These are phyloP conservation scores for Cygnus olor DNA, from an alignment of 2,797 vertebrate genomes.

Conservation along the genomic window DNA sequence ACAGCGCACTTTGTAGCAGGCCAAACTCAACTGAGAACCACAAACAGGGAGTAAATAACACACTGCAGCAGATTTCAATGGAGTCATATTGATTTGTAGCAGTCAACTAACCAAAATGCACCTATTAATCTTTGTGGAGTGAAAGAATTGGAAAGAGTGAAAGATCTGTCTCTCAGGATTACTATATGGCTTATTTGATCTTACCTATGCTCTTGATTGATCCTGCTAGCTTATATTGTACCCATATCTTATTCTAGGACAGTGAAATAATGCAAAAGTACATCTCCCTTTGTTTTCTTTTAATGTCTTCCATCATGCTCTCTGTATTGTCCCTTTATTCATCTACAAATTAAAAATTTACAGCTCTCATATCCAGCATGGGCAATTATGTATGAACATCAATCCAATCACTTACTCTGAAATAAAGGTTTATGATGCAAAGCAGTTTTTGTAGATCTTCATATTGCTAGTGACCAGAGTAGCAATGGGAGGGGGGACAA, in stretches of 20 bases:
- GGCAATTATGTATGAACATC: slow-evolving; percentile 4
- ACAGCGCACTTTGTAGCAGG: background rate
- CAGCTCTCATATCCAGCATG: background rate
- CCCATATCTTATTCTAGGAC: background rate
- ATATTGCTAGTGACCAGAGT: background rate
- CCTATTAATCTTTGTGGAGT: slow-evolving; percentile 30
- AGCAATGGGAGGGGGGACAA: background rate
- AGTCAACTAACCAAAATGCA: background rate
- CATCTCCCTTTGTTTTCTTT: background rate
- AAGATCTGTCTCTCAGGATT: slow-evolving; percentile 3
- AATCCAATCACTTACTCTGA: slow-evolving; percentile 8
- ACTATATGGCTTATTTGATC: slow-evolving; percentile 15
- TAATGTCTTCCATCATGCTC: background rate
- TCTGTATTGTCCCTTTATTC: background rate
- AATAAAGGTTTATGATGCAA: slow-evolving; percentile 47
- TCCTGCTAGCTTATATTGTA: slow-evolving; percentile 19
- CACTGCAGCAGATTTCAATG: background rate
- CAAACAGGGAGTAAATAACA: background rate
- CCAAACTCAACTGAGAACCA: background rate
- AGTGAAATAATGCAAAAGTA: background rate
- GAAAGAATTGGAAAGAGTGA: background rate
- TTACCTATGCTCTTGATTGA: slow-evolving; percentile 4
- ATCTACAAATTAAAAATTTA: slow-evolving; percentile 27
- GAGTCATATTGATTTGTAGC: slow-evolving; percentile 11
- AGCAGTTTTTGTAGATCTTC: slow-evolving; percentile 19